phyloP scores from a whole-genome alignment of 2,113 vertebrate genomes.

The Delphinus delphis region DNA sequence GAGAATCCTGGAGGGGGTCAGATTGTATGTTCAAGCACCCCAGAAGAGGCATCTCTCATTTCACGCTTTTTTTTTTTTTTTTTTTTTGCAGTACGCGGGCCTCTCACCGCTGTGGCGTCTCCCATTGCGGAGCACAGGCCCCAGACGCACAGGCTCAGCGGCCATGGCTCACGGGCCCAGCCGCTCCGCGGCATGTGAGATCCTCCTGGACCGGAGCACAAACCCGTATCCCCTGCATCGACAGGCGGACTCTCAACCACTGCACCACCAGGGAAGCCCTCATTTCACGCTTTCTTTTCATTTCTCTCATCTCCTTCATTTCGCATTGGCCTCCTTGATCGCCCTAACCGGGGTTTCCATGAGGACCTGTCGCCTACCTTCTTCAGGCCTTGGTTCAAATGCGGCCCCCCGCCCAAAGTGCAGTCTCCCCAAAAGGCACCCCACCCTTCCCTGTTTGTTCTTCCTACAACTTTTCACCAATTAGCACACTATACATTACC shows the following conservation, averaged over 20 bases:
- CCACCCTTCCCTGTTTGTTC: not conserved
- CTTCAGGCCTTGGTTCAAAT: not conserved
- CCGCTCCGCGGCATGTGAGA: rapidly evolving
- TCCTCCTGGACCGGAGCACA: no score
- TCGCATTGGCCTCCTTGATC: not conserved
- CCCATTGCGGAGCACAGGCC: no score
- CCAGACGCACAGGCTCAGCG: rapidly evolving
- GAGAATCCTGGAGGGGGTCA: not conserved
- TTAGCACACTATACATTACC: not conserved
- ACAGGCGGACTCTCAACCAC: no score
- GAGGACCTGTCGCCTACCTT: not conserved
- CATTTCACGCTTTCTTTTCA: not conserved
- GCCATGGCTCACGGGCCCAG: no score
- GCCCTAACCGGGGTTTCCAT: no score
- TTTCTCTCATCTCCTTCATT: not conserved
- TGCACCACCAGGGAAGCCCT: no score
- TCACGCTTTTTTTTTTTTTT: not conserved
- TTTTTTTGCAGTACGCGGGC: no score
- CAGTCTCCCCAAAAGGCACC: not conserved
- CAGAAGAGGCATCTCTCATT: not conserved
- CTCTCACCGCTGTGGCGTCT: no score
- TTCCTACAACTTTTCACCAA: not conserved
- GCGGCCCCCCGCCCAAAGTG: no score
- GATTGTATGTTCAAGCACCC: not conserved
- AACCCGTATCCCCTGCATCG: no score